phyloP scores from a whole-genome alignment of 92 coral and sea anemone genomes.

The Virgularia gustaviana region DNA sequence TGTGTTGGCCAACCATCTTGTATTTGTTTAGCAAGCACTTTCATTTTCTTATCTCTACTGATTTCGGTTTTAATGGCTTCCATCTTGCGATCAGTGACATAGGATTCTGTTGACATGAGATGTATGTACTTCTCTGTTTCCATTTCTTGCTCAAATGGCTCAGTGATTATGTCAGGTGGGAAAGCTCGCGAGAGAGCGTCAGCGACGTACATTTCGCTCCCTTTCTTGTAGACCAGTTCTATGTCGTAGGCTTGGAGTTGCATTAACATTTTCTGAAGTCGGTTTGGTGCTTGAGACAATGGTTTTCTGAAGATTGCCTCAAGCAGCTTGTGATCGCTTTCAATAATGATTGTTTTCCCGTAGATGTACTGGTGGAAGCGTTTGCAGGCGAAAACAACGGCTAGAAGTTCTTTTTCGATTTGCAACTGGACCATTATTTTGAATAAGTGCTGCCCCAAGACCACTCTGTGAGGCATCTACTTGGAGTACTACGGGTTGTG shows the following conservation, averaged over 20 bases:
- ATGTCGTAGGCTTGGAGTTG: slow-evolving; percentile 33
- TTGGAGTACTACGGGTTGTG: slow-evolving; percentile 21
- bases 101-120: slow-evolving; percentile 46
- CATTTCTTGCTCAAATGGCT: slow-evolving; percentile 48
- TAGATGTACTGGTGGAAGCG: slow-evolving; percentile 15
- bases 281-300: slow-evolving; percentile 1
- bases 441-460: slow-evolving; percentile 19
- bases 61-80: slow-evolving; percentile 39
- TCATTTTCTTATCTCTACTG: slow-evolving; percentile 34
- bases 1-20: slow-evolving; percentile 45
- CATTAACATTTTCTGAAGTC: slow-evolving; percentile 19
- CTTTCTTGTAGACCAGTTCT: slow-evolving; percentile 17
- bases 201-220: slow-evolving; percentile 37
- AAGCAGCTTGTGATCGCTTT: slow-evolving; percentile 32
- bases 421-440: slow-evolving; percentile 26
- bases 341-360: slow-evolving; percentile 2
- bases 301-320: too few species aligned
- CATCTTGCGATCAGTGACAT: slow-evolving; percentile 53
- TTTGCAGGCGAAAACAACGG: slow-evolving; percentile 20
- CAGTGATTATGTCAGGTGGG: slow-evolving; percentile 41
- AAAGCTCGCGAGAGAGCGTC: slow-evolving; percentile 58
- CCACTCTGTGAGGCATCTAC: slow-evolving; percentile 13
- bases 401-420: slow-evolving; percentile 24
- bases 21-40: slow-evolving; percentile 33
- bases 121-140: slow-evolving; percentile 47